Evolutionary conservation across 2,888 invertebrate species (phyloP), one percentile per base, ranked within the genome.

Genomic region (Ecliptopera silaceata): DNA sequence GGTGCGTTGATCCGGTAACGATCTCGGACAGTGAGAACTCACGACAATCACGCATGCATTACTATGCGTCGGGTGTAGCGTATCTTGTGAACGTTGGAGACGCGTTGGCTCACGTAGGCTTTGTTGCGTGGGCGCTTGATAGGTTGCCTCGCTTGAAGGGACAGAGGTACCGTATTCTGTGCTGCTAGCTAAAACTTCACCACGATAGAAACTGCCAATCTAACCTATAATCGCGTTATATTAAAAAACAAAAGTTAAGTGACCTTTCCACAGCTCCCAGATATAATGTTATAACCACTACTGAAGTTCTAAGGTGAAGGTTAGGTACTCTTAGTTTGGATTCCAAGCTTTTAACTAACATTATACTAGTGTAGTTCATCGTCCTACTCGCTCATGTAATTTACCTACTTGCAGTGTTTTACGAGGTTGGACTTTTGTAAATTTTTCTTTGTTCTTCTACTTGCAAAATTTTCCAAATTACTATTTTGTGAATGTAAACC

Each of bases 51-150:
- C 64, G 63, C 58, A 67, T 71, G 70, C 72, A 74, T 79, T 73
- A 68, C 58, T 80, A 79, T 80, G 80, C 79, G 77, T 79, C 70
- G 77, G 74, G 75, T 82, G 78, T 82, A 77, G 48, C 64, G 62
- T 62, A 60, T 56, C 59, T 59, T 50, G 46, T 72, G 78, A 75
- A 72, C 70, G 72, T 71, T 75, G 73, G 77, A 72, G 72, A 74
- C 77, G 81, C 79, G 84, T 84, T 82, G 82, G 82, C 77, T 72
- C 78, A 71, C 72, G 59, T 61, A 41, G 51, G 70, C 46, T 53
- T 46, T 26, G 50, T 68, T 75, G 80, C 80, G 85, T 82, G 80
- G 82, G 82, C 72, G 78, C 72, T 71, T 68, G 68, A 61, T 70
- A 74, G 70, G 66, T 60, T 61, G 64, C 50, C 61, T 51, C 58